Conservation (phyloP, 2,113 vertebrate genomes). For the Pseudorasbora parva region DNA sequence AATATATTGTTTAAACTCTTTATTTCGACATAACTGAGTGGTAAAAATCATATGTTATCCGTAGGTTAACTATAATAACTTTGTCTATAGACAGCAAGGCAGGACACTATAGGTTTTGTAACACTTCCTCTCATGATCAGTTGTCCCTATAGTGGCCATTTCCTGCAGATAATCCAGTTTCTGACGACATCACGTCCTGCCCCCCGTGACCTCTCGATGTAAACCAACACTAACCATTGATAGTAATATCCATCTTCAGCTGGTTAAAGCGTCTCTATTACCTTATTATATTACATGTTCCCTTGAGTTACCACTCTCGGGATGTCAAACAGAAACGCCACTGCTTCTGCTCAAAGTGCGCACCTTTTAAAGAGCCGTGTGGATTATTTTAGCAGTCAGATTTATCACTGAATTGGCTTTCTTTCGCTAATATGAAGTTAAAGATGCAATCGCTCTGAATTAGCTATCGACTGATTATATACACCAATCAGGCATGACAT, state of each 20-base stretch:
- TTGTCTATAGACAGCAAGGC: not conserved
- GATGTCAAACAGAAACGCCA: not conserved
- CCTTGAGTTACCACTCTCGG: not conserved
- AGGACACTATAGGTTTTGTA: not conserved
- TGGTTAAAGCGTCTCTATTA: conserved; percentile 8
- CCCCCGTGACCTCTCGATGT: conserved; percentile 10
- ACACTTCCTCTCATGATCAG: not conserved
- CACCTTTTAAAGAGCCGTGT: not conserved
- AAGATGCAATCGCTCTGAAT: not conserved
- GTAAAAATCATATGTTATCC: no score
- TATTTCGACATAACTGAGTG: no score
- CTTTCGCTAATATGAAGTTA: no score
- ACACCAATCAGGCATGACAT: no score
- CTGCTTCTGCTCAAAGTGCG: not conserved
- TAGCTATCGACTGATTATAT: no score
- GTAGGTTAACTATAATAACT: not conserved
- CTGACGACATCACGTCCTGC: conserved; percentile 31
- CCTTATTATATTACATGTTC: conserved; percentile 13
- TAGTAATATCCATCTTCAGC: conserved; percentile 4
- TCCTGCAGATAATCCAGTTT: conserved; percentile 40
- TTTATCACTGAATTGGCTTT: not conserved
- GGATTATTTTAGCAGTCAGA: not conserved
- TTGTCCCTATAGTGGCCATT: conserved; percentile 26
- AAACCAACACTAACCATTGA: conserved; percentile 47
- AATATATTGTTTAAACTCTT: no score